These are phyloP conservation scores for Poeciliopsis gracilis DNA, from an alignment of 2,797 vertebrate genomes.

Conservation along the genomic window DNA sequence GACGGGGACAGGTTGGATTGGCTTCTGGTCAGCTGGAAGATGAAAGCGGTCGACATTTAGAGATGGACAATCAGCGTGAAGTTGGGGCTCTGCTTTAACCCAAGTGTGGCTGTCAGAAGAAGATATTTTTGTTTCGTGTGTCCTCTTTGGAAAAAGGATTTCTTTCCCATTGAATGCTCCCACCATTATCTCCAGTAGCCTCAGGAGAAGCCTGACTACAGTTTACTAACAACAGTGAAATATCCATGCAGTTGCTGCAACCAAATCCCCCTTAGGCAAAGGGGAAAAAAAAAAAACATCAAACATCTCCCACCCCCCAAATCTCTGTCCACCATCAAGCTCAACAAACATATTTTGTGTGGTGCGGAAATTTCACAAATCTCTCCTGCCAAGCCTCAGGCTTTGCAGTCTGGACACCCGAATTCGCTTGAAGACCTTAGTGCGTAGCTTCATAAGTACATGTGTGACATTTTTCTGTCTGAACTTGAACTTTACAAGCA, in stretches of 20 bases:
- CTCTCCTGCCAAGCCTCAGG: constrained; percentile 44
- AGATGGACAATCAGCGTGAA: constrained; percentile 47
- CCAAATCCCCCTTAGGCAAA: constrained; percentile 64
- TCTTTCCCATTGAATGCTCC: constrained; percentile 46
- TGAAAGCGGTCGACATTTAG: constrained; percentile 48
- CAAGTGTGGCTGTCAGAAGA: constrained; percentile 39
- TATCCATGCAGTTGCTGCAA: constrained; percentile 59
- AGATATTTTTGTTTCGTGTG: constrained; percentile 38
- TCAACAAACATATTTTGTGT: constrained; percentile 62
- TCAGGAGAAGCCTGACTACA: constrained; percentile 53
- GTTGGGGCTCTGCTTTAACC: constrained; percentile 37
- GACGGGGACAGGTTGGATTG: constrained; percentile 36
- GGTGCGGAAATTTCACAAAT: constrained; percentile 63
- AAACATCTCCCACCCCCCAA: constrained; percentile 14
- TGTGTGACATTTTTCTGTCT: constrained; percentile 60
- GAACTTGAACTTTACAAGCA: constrained; percentile 49
- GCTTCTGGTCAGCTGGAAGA: constrained; percentile 38
- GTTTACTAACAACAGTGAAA: constrained; percentile 64
- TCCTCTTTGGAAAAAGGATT: constrained; percentile 35
- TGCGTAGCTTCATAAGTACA: constrained; percentile 45
- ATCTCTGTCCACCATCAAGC: constrained; percentile 37
- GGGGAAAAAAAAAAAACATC: constrained; percentile 29
- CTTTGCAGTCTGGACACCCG: constrained; percentile 50
- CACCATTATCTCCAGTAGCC: constrained; percentile 48
- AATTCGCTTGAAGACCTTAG: constrained; percentile 54